A percentile compares a stretch with the other conserved stretches of the same genome.
These are phyloP conservation scores for Hybognathus amarus DNA, from an alignment of 2,797 vertebrate species.

Conservation along the genomic window DNA sequence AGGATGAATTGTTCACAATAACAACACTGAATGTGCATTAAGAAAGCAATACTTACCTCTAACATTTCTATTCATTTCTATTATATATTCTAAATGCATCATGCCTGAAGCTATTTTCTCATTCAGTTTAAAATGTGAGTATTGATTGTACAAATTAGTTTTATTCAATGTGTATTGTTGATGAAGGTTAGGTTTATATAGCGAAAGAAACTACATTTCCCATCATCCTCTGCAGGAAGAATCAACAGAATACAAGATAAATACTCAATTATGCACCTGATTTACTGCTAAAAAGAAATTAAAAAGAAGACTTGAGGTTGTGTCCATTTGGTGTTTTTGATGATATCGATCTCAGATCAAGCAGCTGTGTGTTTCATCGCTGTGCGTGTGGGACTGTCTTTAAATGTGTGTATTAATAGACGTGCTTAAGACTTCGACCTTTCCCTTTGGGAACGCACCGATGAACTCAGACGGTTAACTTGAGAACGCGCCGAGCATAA, in stretches of 20 bases:
- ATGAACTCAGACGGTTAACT: slow-evolving; percentile 32
- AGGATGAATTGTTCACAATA: background rate
- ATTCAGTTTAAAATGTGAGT: background rate
- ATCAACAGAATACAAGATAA: background rate
- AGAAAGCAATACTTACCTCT: background rate
- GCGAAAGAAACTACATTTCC: slow-evolving; percentile 4
- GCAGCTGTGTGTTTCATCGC: slow-evolving; percentile 6
- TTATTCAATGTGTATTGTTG: too few relatives aligned
- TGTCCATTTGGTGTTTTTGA: background rate
- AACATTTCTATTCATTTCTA: background rate
- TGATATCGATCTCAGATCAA: slow-evolving; percentile 1
- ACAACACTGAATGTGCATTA: background rate
- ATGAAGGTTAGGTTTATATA: background rate
- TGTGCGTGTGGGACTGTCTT: slow-evolving; percentile 44
- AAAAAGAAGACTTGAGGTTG: background rate
- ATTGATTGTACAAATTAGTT: background rate
- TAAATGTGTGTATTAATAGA: slow-evolving; percentile 56
- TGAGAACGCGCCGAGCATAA: slow-evolving; percentile 38
- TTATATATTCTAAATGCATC: background rate
- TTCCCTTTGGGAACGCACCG: slow-evolving; percentile 41
- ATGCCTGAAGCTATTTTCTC: background rate
- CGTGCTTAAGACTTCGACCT: slow-evolving; percentile 59
- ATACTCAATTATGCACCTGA: background rate
- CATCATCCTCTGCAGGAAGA: background rate
- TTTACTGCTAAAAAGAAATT: background rate